phyloP scores from a whole-genome alignment of 2,113 vertebrate genomes.

The Falco punctatus region DNA sequence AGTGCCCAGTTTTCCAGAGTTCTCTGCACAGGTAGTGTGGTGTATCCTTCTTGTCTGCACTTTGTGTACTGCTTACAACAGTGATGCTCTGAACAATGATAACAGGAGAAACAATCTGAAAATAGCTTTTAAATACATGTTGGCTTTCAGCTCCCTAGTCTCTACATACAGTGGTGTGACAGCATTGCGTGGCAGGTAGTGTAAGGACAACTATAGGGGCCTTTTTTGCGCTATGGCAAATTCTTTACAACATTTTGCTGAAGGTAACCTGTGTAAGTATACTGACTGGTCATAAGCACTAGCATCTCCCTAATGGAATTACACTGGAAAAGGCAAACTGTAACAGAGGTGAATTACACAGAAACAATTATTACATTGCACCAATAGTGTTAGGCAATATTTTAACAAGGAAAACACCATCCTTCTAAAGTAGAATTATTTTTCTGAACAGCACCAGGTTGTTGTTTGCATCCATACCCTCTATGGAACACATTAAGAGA shows the following conservation, averaged over 20 bases:
- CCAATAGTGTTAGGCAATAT: neutral
- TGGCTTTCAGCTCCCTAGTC: neutral
- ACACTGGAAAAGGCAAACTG: neutral
- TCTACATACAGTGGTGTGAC: neutral
- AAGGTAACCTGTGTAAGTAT: neutral
- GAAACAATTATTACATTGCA: no score
- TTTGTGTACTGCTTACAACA: neutral
- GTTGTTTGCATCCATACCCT: neutral
- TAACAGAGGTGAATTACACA: neutral
- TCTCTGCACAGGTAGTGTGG: constrained; percentile 20
- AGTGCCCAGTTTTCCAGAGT: constrained; percentile 74
- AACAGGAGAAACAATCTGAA: neutral
- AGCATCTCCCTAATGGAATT: neutral
- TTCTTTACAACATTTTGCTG: neutral
- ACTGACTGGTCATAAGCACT: neutral
- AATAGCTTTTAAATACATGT: neutral
- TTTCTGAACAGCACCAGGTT: neutral
- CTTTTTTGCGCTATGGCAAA: neutral
- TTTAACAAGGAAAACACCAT: neutral
- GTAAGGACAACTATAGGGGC: neutral
- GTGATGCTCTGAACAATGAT: neutral
- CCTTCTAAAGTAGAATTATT: neutral
- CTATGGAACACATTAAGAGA: neutral
- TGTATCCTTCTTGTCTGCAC: neutral
- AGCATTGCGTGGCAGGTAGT: neutral